A percentile compares a stretch with the other conserved stretches of the same genome.
Conservation (phyloP, 2,797 vertebrate genomes). For the Lycodopsis pacificus region DNA sequence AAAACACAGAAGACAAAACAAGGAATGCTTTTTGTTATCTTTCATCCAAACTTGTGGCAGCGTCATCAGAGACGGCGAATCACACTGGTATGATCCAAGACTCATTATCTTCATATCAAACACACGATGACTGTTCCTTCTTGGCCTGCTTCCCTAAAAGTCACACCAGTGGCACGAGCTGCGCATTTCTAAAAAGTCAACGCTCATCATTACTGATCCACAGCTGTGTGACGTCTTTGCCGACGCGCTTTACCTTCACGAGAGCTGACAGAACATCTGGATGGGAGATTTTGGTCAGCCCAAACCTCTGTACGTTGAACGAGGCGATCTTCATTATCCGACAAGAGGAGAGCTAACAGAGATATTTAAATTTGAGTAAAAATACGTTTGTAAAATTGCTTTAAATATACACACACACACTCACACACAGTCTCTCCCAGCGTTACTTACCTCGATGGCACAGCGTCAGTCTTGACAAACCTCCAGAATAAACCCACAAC, state of each 20-base stretch:
- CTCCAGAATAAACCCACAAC: slow-evolving; percentile 18
- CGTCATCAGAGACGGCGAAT: not conserved
- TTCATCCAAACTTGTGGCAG: not conserved
- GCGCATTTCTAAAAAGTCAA: not conserved
- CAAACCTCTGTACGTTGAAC: slow-evolving; percentile 72
- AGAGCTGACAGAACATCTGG: slow-evolving; percentile 63
- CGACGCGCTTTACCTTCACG: slow-evolving; percentile 67
- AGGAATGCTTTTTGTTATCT: not conserved
- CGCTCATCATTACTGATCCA: not conserved
- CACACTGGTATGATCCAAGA: fast-evolving
- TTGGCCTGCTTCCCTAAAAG: slow-evolving; percentile 20
- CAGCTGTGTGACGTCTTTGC: not conserved
- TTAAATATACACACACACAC: not conserved
- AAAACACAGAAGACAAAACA: not conserved
- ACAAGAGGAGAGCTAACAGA: not conserved
- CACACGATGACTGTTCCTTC: not conserved
- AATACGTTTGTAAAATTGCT: not conserved
- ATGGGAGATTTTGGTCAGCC: slow-evolving; percentile 69
- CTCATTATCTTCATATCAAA: not conserved
- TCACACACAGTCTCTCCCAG: too few relatives aligned
- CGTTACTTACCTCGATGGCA: slow-evolving; percentile 1
- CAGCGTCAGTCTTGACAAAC: not conserved
- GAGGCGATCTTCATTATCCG: slow-evolving; percentile 69
- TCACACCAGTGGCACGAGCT: not conserved
- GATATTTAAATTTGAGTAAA: not conserved